Percentiles rank a stretch among this genome's conserved stretches.
phyloP scores from a whole-genome alignment of 2,113 vertebrate genomes.

The Columbina picui region DNA sequence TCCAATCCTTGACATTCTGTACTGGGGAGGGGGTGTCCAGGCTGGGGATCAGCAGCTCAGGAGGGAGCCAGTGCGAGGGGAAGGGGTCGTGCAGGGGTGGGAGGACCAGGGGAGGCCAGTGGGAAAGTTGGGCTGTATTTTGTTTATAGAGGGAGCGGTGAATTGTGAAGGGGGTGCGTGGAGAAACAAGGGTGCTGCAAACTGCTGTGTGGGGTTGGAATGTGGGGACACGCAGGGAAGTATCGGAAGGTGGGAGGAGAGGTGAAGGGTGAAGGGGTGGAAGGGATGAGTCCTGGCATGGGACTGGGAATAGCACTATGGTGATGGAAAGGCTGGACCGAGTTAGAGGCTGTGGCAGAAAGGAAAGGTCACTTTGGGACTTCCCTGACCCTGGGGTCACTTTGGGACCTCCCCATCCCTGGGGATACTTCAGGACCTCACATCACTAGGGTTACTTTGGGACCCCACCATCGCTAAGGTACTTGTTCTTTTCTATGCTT shows the following conservation, averaged over 20 bases:
- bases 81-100: no score
- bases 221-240: neutral
- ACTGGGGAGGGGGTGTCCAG: no score
- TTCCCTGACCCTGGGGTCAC: no score
- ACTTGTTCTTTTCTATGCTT: neutral
- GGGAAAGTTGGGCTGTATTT: neutral
- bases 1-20: no score
- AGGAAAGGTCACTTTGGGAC: neutral
- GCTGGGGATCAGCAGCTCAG: neutral
- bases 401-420: neutral
- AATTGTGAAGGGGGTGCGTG: neutral
- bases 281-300: neutral
- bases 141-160: accelerated
- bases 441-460: neutral
- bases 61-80: no score
- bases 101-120: neutral
- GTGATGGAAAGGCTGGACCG: neutral
- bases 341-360: neutral
- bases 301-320: neutral
- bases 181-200: neutral
- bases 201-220: neutral
- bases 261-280: neutral
- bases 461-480: no score
- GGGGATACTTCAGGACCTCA: no score
- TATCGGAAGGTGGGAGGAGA: neutral